A percentile compares a stretch with the other conserved stretches of the same genome.
Conservation (phyloP, 2,888 invertebrate genomes). For the Salpingus planirostris region DNA sequence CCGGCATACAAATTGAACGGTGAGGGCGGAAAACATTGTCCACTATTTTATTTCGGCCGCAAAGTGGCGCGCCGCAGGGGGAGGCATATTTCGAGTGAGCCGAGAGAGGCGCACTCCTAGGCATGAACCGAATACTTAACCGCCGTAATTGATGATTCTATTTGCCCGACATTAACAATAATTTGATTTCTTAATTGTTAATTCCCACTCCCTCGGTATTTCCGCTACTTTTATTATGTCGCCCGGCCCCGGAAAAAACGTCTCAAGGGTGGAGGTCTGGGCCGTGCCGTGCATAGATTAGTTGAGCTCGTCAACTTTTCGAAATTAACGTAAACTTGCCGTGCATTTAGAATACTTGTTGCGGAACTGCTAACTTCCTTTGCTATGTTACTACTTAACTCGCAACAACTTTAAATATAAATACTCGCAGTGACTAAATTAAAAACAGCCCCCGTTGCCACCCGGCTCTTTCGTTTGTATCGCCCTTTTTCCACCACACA, state of each 20-base stretch:
- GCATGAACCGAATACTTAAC: constrained; percentile 26
- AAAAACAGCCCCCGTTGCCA: too few species aligned
- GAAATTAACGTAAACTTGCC: constrained; percentile 25
- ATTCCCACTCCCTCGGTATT: constrained; percentile 29
- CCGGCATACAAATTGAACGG: constrained; percentile 28
- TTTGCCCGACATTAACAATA: constrained; percentile 34
- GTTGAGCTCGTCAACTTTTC: constrained; percentile 21
- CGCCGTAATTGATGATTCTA: constrained; percentile 30
- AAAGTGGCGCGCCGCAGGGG: constrained; percentile 22
- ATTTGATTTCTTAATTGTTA: constrained; percentile 36
- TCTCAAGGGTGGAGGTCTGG: constrained; percentile 19
- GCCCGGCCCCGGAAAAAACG: constrained; percentile 12
- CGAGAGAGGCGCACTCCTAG: too few species aligned
- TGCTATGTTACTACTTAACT: constrained; percentile 6
- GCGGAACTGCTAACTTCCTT: constrained; percentile 19
- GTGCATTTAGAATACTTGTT: constrained; percentile 26
- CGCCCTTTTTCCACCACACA: too few species aligned
- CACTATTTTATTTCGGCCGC: constrained; percentile 28
- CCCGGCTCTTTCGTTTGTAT: too few species aligned
- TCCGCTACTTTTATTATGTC: constrained; percentile 21
- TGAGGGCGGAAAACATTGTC: constrained; percentile 24
- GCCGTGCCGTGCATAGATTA: constrained; percentile 23
- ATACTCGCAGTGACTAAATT: too few species aligned
- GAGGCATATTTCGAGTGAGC: constrained; percentile 24
- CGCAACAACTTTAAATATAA: too few species aligned